Evolutionary conservation across 2,888 invertebrate species (phyloP), one percentile per base, ranked within the genome.

Genomic region (Anticlea derivata): DNA sequence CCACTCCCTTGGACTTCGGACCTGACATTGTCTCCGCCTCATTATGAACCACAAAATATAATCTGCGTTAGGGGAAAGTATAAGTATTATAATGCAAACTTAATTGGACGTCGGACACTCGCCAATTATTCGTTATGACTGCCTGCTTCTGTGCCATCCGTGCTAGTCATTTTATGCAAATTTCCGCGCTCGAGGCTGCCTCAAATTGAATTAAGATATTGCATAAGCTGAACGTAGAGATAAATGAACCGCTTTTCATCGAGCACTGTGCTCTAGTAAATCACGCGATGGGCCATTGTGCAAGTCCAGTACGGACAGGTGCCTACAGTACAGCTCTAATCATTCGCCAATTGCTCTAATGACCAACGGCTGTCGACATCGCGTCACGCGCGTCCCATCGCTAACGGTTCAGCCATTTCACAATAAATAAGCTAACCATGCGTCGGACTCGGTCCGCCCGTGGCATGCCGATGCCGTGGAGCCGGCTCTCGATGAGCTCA

Each of bases 51-150:
- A 69, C 65, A 60, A 73, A n/a, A 77, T 69, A 75, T 70, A 67
- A 74, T 73, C 67, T 65, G 64, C 64, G 69, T 73, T 71, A 68
- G 70, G 74, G 73, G 78, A 81, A 83, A 81, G 80, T 78, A 71
- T 70, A 83, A 81, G 80, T 78, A 71, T 70, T 68, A 65, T 70
- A 74, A 77, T 74, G 65, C 62, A 50, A 67, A 78, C 53, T 72
- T 78, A 76, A 80, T 79, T 78, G 74, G 68, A 65, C 62, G 66
- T 60, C 63, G 58, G 64, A 61, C 68, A 63, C 61, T 70, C 64
- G 63, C 64, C 72, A 77, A 78, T 77, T 78, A 77, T 65, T 61
- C 62, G 58, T 65, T 73, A 68, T 70, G 70, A 62, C 48, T 33
- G 63, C 59, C 58, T 49, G 61, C 66, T 73, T 65, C 67, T 65